These are phyloP conservation scores for Heterodera carotae DNA, from an alignment of 1,140 invertebrate species.

Conservation along the genomic window DNA sequence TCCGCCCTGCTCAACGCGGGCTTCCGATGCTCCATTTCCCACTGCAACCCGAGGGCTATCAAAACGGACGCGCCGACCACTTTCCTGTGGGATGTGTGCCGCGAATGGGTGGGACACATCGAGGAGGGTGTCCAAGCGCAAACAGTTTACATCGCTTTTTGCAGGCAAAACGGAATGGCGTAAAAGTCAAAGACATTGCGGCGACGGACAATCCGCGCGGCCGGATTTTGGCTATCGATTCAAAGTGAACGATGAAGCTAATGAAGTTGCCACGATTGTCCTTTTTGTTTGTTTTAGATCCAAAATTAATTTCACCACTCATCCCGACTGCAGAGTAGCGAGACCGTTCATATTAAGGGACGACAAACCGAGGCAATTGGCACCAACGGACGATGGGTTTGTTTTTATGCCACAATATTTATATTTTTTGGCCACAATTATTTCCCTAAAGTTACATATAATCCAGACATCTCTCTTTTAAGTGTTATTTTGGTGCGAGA, in stretches of 20 bases:
- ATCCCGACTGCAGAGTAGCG: slow-evolving; percentile 48
- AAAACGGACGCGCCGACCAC: slow-evolving; percentile 88
- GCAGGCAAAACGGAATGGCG: background rate
- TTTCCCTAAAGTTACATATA: too few species aligned
- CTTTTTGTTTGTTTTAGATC: background rate
- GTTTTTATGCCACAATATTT: background rate
- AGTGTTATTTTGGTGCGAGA: background rate
- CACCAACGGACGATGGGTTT: slow-evolving; percentile 52
- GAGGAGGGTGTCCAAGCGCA: background rate
- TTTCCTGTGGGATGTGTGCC: slow-evolving; percentile 77
- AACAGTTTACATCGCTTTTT: background rate
- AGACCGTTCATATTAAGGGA: slow-evolving; percentile 57
- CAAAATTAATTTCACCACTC: slow-evolving; percentile 49
- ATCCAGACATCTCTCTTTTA: too few species aligned
- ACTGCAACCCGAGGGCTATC: slow-evolving; percentile 81
- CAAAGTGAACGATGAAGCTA: slow-evolving; percentile 17
- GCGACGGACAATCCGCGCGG: slow-evolving; percentile 24
- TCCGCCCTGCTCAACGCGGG: slow-evolving; percentile 91
- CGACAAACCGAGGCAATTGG: slow-evolving; percentile 65
- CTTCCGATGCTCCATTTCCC: slow-evolving; percentile 86
- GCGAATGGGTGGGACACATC: slow-evolving; percentile 11
- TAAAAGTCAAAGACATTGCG: background rate
- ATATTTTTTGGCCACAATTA: background rate
- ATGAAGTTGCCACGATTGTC: background rate
- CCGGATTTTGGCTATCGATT: slow-evolving; percentile 33